Conservation (phyloP, 2,888 invertebrate genomes). For the Drosophila nigricruria region DNA sequence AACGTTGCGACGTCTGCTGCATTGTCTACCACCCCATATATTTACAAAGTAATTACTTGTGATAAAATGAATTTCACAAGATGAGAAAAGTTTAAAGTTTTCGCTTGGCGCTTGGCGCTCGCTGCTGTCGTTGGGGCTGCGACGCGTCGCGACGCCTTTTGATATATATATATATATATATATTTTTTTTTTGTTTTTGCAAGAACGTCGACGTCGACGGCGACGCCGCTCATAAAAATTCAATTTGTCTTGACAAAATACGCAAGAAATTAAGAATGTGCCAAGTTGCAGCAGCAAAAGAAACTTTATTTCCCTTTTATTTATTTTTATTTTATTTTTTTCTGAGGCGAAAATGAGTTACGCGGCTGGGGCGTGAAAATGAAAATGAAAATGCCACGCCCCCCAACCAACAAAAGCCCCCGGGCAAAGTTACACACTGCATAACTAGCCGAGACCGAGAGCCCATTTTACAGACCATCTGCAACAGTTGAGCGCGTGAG, state of each 20-base stretch:
- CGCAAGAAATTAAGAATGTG: slow-evolving; percentile 82
- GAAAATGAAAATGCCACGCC: slow-evolving; percentile 72
- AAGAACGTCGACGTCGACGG: slow-evolving; percentile 20
- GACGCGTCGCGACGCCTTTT: slow-evolving; percentile 50
- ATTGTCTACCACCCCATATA: slow-evolving; percentile 67
- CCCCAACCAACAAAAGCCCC: slow-evolving; percentile 45
- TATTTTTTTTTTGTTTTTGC: slow-evolving; percentile 29
- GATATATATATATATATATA: no score
- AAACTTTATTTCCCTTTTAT: slow-evolving; percentile 76
- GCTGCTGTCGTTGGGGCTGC: slow-evolving; percentile 21
- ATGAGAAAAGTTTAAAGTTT: slow-evolving; percentile 82
- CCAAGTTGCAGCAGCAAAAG: slow-evolving; percentile 76
- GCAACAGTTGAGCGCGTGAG: slow-evolving; percentile 33
- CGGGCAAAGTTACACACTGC: slow-evolving; percentile 77
- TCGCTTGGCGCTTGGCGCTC: slow-evolving; percentile 43
- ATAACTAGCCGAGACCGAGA: slow-evolving; percentile 69
- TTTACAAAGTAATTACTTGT: slow-evolving; percentile 83
- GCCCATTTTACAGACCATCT: slow-evolving; percentile 26
- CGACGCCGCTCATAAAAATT: slow-evolving; percentile 75
- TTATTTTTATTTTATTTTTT: slow-evolving; percentile 56
- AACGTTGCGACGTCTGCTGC: slow-evolving; percentile 60
- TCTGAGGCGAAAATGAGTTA: slow-evolving; percentile 74
- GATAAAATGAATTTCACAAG: slow-evolving; percentile 82
- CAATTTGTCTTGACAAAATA: slow-evolving; percentile 81
- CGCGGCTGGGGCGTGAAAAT: slow-evolving; percentile 75